Percentiles rank a stretch among this genome's conserved stretches.
phyloP scores from a whole-genome alignment of 2,113 vertebrate species.

The Thunnus maccoyii region DNA sequence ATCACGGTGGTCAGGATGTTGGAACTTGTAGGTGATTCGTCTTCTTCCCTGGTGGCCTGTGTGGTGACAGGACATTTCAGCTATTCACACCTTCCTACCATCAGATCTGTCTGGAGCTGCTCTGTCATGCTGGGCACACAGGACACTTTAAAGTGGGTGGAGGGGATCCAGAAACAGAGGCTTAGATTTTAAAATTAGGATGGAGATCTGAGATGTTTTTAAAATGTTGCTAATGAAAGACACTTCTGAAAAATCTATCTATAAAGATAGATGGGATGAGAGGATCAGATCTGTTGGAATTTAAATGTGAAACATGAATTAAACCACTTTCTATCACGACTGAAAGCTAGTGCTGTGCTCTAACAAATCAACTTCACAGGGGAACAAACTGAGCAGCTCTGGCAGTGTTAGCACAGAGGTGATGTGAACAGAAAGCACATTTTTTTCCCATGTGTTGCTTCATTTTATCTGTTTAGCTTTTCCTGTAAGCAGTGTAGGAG shows the following conservation, averaged over 20 bases:
- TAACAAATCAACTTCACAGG: not conserved
- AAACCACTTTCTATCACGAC: not conserved
- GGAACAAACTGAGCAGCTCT: not conserved
- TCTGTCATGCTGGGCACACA: conserved; percentile 45
- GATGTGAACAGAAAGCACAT: not conserved
- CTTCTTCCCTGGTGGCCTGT: conserved; percentile 54
- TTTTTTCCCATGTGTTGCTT: not conserved
- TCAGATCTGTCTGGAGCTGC: conserved; percentile 61
- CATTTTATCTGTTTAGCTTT: not conserved
- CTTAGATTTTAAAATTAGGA: conserved; percentile 15
- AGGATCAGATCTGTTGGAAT: not conserved
- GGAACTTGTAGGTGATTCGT: conserved; percentile 43
- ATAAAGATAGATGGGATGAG: not conserved
- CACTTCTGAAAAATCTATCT: not conserved
- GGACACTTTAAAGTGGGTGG: not conserved
- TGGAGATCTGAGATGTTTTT: conserved; percentile 15
- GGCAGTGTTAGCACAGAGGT: not conserved
- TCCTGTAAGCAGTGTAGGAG: not conserved
- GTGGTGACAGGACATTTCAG: conserved; percentile 58
- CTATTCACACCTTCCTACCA: conserved; percentile 63
- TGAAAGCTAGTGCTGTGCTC: not conserved
- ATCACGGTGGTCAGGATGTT: not conserved
- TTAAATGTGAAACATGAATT: conserved; percentile 3
- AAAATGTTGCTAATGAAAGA: conserved; percentile 6
- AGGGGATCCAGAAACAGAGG: not conserved